phyloP scores from a whole-genome alignment of 2,113 vertebrate species.

The Pelmatolapia mariae region DNA sequence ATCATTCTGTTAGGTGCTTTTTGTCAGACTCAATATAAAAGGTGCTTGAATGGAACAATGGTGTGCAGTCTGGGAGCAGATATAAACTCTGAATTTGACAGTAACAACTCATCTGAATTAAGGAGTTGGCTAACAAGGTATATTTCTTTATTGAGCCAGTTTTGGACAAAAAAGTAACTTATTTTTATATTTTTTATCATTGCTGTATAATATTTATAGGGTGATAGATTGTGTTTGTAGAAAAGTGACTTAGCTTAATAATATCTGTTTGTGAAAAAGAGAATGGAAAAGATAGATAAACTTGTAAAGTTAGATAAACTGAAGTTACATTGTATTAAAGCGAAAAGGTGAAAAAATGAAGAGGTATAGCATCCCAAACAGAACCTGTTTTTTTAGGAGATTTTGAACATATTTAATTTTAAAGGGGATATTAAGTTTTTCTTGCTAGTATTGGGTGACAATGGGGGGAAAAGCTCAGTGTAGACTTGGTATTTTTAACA shows the following conservation, averaged over 20 bases:
- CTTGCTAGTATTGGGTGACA: neutral
- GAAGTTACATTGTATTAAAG: neutral
- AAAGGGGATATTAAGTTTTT: neutral
- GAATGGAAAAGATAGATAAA: neutral
- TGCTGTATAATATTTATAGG: neutral
- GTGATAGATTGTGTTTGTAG: neutral
- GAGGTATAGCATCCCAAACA: neutral
- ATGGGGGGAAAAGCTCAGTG: accelerated
- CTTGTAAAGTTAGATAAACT: neutral
- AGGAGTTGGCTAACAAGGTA: neutral
- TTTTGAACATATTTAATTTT: neutral
- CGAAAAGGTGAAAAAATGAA: neutral
- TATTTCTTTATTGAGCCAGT: neutral
- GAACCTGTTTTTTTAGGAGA: neutral
- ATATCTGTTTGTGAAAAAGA: neutral
- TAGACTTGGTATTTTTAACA: neutral
- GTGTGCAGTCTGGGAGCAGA: neutral
- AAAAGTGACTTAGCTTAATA: neutral
- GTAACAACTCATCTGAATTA: neutral
- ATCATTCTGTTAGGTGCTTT: neutral
- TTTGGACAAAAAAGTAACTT: neutral
- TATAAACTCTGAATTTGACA: neutral
- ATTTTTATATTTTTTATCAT: neutral
- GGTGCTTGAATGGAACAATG: neutral
- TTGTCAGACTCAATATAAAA: neutral